Conservation (phyloP, 2,888 invertebrate species). For the Lasioglossum oenotherae region DNA sequence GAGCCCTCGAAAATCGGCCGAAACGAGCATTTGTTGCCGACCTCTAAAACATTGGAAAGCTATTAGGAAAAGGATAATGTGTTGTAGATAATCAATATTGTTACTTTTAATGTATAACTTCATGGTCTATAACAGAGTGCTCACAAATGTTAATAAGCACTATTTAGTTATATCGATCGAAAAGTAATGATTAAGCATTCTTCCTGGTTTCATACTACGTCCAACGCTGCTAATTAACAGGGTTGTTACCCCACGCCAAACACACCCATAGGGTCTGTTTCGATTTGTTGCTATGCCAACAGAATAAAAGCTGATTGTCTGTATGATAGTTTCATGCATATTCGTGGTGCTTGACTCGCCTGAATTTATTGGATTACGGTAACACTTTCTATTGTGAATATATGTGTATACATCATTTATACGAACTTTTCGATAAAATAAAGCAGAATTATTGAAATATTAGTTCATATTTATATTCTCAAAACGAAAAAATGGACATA, state of each 20-base stretch:
- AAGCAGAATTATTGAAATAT: neutral
- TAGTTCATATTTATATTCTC: neutral
- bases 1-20: no score
- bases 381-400: neutral
- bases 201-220: neutral
- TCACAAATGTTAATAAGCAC: no score
- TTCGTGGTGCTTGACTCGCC: neutral
- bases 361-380: neutral
- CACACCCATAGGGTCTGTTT: constrained; percentile 34
- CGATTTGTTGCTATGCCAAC: constrained; percentile 54
- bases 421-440: neutral
- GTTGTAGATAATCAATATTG: neutral
- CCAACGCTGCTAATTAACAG: constrained; percentile 5
- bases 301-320: constrained; percentile 24
- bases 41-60: no score
- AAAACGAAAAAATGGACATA: neutral
- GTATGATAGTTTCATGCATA: neutral
- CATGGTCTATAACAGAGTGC: neutral
- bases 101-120: neutral
- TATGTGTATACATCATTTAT: no score
- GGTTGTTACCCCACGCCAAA: constrained; percentile 12
- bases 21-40: no score
- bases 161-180: neutral
- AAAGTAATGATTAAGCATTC: neutral
- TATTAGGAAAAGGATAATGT: no score